phyloP scores from a whole-genome alignment of 2,888 invertebrate genomes.

The Netelia melanura region DNA sequence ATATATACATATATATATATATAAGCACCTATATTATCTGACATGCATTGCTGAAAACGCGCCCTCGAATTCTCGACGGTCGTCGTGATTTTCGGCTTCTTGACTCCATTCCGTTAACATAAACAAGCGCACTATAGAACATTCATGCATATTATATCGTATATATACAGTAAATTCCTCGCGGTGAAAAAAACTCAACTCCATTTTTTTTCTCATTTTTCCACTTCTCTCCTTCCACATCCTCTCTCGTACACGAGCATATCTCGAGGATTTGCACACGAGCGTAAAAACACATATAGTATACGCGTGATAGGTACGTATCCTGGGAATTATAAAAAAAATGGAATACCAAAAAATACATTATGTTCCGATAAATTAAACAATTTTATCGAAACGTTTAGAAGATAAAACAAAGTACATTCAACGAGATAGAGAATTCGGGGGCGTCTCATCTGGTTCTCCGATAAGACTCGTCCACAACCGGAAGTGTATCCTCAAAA shows the following conservation, averaged over 20 bases:
- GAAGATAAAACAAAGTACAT: too few relatives aligned
- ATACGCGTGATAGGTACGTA: background rate
- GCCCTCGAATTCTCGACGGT: conserved; percentile 64
- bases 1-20: conserved; percentile 13
- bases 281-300: background rate
- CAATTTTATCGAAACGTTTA: too few relatives aligned
- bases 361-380: background rate
- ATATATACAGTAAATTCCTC: conserved; percentile 4
- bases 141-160: conserved; percentile 53
- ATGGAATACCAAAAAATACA: background rate
- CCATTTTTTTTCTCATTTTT: conserved; percentile 32
- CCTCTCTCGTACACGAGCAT: background rate
- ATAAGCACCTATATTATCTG: background rate
- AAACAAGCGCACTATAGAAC: conserved; percentile 46
- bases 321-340: background rate
- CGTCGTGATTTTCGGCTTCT: conserved; percentile 66
- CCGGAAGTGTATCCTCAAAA: background rate
- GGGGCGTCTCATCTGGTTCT: too few relatives aligned
- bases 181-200: conserved; percentile 29
- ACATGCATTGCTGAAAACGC: conserved; percentile 35
- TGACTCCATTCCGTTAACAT: conserved; percentile 51
- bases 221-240: background rate
- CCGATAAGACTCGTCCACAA: too few relatives aligned
- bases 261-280: background rate
- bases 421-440: too few relatives aligned